These are phyloP conservation scores for Phymanthus crucifer DNA, from an alignment of 92 coral and sea anemone species.

Conservation along the genomic window DNA sequence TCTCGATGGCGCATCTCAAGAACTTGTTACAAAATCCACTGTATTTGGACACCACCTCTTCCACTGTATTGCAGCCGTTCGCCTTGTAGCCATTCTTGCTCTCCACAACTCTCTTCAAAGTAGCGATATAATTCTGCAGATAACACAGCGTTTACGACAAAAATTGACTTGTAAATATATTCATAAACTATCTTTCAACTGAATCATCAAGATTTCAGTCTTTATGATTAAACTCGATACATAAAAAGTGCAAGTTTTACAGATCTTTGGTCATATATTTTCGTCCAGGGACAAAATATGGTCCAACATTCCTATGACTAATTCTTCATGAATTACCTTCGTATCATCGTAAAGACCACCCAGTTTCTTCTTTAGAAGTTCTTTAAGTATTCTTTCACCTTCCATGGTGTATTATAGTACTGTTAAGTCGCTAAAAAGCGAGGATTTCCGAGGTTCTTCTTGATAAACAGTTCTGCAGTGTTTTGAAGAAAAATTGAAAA, in stretches of 20 bases:
- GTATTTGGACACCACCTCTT: slow-evolving; percentile 69
- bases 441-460: slow-evolving; percentile 11
- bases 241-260: background rate
- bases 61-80: slow-evolving; percentile 53
- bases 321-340: slow-evolving; percentile 46
- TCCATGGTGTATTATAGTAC: slow-evolving; percentile 44
- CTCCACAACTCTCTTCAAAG: slow-evolving; percentile 47
- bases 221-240: background rate
- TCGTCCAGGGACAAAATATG: background rate
- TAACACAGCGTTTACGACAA: background rate
- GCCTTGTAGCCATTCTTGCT: slow-evolving; percentile 56
- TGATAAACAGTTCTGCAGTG: background rate
- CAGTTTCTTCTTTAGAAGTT: slow-evolving; percentile 52
- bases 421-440: slow-evolving; percentile 4
- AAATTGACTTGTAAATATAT: background rate
- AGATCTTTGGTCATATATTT: background rate
- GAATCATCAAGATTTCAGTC: background rate
- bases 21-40: slow-evolving; percentile 70
- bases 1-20: slow-evolving; percentile 75
- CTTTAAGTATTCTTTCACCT: slow-evolving; percentile 79
- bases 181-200: background rate
- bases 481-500: slow-evolving; percentile 53
- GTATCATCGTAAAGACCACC: slow-evolving; percentile 77
- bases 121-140: slow-evolving; percentile 62
- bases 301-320: background rate